phyloP scores from a whole-genome alignment of 2,888 invertebrate genomes.

The Nymphalis c-album region DNA sequence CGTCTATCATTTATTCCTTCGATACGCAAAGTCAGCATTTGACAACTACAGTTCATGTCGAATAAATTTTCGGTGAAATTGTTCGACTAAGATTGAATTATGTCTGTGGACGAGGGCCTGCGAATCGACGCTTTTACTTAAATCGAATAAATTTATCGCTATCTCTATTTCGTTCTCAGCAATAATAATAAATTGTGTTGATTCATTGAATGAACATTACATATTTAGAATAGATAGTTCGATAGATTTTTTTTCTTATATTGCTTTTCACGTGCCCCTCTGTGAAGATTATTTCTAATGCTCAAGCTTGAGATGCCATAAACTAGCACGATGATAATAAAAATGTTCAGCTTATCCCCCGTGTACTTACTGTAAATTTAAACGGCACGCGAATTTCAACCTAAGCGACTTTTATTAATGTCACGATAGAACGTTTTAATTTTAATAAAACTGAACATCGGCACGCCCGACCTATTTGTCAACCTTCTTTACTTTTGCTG shows the following conservation, averaged over 20 bases:
- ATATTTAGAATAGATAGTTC: conserved; percentile 40
- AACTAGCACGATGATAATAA: conserved; percentile 76
- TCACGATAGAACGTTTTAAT: conserved; percentile 76
- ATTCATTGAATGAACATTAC: neutral
- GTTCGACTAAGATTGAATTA: conserved; percentile 72
- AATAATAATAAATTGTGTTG: conserved; percentile 7
- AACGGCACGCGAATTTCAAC: conserved; percentile 62
- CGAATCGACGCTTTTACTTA: conserved; percentile 59
- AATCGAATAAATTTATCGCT: conserved; percentile 63
- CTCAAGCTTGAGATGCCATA: conserved; percentile 71
- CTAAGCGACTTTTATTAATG: conserved; percentile 73
- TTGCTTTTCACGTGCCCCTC: conserved; percentile 22
- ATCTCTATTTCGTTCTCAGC: conserved; percentile 38
- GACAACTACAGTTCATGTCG: conserved; percentile 78
- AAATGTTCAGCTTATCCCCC: conserved; percentile 74
- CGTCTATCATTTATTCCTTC: conserved; percentile 77
- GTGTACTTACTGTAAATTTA: conserved; percentile 70
- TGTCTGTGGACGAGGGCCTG: conserved; percentile 66
- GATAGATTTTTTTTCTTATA: conserved; percentile 25
- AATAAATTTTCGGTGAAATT: conserved; percentile 76
- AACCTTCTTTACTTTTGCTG: conserved; percentile 80
- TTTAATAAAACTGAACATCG: conserved; percentile 80
- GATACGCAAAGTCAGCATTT: conserved; percentile 76
- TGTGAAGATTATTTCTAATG: conserved; percentile 56
- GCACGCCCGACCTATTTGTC: conserved; percentile 80